Evolutionary conservation across 2,888 invertebrate species (phyloP).

Genomic region (Parapristionchus giblindavisi): DNA sequence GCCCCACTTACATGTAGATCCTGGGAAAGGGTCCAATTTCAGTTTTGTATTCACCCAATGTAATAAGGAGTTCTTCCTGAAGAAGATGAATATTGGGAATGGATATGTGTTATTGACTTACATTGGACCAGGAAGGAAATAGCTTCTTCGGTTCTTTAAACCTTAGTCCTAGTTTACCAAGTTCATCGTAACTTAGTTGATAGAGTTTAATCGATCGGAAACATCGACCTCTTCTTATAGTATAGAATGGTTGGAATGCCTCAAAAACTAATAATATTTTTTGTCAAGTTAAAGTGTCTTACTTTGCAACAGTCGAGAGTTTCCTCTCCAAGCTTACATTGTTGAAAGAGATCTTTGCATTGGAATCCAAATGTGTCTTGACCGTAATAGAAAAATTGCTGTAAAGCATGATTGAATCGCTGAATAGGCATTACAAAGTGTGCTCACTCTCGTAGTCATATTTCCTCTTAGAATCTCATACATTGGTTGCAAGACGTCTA

Average conservation of each 20-base stretch:
- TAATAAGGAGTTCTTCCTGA: slow-evolving; percentile 45
- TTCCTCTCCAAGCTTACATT: slow-evolving; percentile 45
- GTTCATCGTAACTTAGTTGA: slow-evolving; percentile 47
- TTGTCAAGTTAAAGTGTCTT: background rate
- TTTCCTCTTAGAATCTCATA: slow-evolving; percentile 39
- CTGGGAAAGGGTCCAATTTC: slow-evolving; percentile 48
- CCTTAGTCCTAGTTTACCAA: slow-evolving; percentile 45
- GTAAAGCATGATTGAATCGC: background rate
- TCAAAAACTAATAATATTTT: slow-evolving; percentile 11
- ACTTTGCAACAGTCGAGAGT: slow-evolving; percentile 48
- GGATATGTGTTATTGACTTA: background rate
- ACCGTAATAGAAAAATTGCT: slow-evolving; percentile 30
- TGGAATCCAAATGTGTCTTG: slow-evolving; percentile 46
- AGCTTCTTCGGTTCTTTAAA: slow-evolving; percentile 39
- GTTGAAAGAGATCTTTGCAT: slow-evolving; percentile 45
- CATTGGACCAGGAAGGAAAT: slow-evolving; percentile 23
- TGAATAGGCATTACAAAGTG: background rate
- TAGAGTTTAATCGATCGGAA: slow-evolving; percentile 42
- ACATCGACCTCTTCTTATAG: slow-evolving; percentile 47
- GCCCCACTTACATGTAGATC: slow-evolving; percentile 41
- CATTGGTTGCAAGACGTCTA: slow-evolving; percentile 35
- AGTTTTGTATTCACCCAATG: slow-evolving; percentile 47
- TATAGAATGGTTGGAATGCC: slow-evolving; percentile 46
- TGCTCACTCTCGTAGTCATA: slow-evolving; percentile 29
- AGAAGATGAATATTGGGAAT: too few species aligned